These are phyloP conservation scores for Argopecten irradians DNA, from an alignment of 1,140 invertebrate species.

Conservation along the genomic window DNA sequence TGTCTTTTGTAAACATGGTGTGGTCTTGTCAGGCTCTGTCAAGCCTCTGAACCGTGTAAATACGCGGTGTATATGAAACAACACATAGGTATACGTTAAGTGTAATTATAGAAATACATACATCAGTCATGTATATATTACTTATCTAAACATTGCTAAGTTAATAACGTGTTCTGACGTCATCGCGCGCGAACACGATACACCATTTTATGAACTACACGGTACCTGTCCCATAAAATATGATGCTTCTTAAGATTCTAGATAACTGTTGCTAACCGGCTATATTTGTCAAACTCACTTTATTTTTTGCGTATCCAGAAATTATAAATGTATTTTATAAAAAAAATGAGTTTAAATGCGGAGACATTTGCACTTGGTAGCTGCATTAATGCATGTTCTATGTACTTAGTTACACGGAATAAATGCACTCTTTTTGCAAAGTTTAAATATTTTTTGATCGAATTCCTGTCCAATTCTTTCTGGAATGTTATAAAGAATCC, in stretches of 20 bases:
- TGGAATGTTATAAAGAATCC: neutral
- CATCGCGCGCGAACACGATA: neutral
- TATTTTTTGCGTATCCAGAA: too few relatives aligned
- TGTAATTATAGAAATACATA: constrained; percentile 3
- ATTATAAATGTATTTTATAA: too few relatives aligned
- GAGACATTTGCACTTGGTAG: neutral
- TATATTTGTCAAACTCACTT: too few relatives aligned
- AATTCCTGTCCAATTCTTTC: neutral
- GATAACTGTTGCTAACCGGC: too few relatives aligned
- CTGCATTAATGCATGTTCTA: neutral
- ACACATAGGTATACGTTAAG: neutral
- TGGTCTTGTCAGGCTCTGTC: neutral
- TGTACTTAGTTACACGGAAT: neutral
- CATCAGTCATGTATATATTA: neutral
- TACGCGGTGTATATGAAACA: neutral
- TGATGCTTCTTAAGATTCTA: too few relatives aligned
- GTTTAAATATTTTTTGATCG: neutral
- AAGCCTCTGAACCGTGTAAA: neutral
- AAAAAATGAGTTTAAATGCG: too few relatives aligned
- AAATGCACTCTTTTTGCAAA: neutral
- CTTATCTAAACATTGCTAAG: neutral
- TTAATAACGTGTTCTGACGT: neutral
- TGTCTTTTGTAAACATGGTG: neutral
- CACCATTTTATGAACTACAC: neutral
- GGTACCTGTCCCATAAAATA: neutral